Conservation (phyloP, 2,113 vertebrate species). For the Cynoglossus semilaevis region DNA sequence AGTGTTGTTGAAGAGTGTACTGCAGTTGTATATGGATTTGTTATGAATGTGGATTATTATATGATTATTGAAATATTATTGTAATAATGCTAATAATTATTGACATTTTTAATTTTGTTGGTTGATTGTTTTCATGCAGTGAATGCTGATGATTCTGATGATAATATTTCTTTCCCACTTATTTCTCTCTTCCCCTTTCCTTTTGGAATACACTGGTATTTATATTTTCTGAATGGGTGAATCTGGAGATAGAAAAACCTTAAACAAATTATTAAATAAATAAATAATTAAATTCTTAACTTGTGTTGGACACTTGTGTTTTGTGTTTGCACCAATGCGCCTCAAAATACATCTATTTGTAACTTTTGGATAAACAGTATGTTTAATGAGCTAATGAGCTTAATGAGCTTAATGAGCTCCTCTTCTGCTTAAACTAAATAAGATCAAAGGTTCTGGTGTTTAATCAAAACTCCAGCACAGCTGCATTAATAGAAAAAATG, state of each 20-base stretch:
- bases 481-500: no score
- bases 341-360: no score
- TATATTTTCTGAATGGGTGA: conserved; percentile 82
- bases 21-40: conserved; percentile 80
- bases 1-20: conserved; percentile 80
- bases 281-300: conserved; percentile 79
- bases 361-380: no score
- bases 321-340: no score
- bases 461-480: no score
- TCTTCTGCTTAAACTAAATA: no score
- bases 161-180: conserved; percentile 60
- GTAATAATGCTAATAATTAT: conserved; percentile 79
- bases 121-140: conserved; percentile 67
- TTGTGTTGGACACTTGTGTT: conserved; percentile 37
- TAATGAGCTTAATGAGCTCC: no score
- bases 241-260: conserved; percentile 78
- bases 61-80: conserved; percentile 79
- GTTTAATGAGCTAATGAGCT: no score
- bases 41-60: conserved; percentile 84
- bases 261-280: conserved; percentile 80
- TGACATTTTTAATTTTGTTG: conserved; percentile 74
- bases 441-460: no score
- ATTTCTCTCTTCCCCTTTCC: conserved; percentile 39
- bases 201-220: conserved; percentile 78
- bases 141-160: conserved; percentile 70